Conservation (phyloP, 2,113 vertebrate genomes). For the Pleuronectes platessa region DNA sequence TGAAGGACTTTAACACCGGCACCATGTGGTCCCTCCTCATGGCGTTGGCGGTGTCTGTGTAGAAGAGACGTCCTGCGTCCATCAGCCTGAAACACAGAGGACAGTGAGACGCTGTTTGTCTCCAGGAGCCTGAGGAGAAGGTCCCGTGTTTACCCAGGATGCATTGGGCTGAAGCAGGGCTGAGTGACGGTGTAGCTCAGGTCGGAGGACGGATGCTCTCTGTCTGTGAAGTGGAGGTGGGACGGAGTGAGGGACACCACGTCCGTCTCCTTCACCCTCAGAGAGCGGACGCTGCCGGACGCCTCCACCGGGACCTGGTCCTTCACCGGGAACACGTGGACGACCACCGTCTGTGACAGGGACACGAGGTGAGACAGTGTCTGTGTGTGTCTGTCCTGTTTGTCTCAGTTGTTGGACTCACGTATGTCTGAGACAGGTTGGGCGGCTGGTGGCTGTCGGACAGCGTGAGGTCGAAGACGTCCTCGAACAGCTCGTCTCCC, state of each 20-base stretch:
- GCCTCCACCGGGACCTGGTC: slow-evolving; percentile 83
- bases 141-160: slow-evolving; percentile 61
- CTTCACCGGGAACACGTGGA: slow-evolving; percentile 80
- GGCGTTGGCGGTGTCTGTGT: slow-evolving; percentile 76
- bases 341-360: slow-evolving; percentile 73
- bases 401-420: slow-evolving; percentile 33
- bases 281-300: slow-evolving; percentile 68
- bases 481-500: slow-evolving; percentile 81
- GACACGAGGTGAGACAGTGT: background rate
- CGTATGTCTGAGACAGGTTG: slow-evolving; percentile 79
- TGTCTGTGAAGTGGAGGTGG: slow-evolving; percentile 82
- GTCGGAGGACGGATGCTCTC: slow-evolving; percentile 80
- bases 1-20: slow-evolving; percentile 81
- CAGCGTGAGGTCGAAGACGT: slow-evolving; percentile 79
- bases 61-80: slow-evolving; percentile 83
- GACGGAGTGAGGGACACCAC: slow-evolving; percentile 77
- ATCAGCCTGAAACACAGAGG: slow-evolving; percentile 66
- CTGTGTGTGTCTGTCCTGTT: too few species aligned
- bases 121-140: background rate
- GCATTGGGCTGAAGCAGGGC: slow-evolving; percentile 80
- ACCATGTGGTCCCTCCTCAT: slow-evolving; percentile 80
- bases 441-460: slow-evolving; percentile 80
- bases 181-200: slow-evolving; percentile 78
- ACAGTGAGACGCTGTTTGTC: background rate
- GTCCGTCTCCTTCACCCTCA: slow-evolving; percentile 83